Percentiles rank a stretch among this genome's conserved stretches.
phyloP scores from a whole-genome alignment of 1,140 invertebrate species.

The Drosophila sp. region DNA sequence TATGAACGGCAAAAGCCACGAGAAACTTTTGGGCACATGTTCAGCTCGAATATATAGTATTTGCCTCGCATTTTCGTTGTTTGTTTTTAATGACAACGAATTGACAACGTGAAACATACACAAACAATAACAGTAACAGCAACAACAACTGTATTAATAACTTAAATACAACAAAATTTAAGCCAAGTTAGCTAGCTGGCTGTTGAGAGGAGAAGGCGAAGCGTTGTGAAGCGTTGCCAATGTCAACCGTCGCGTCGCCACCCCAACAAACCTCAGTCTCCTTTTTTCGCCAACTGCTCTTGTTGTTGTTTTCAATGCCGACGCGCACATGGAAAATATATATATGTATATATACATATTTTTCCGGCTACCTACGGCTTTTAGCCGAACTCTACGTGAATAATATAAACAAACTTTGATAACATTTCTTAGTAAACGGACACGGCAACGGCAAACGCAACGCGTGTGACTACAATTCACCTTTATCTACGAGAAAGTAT shows the following conservation, averaged over 20 bases:
- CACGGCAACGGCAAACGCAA: slow-evolving; percentile 32
- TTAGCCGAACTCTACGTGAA: slow-evolving; percentile 24
- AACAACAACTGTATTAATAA: slow-evolving; percentile 72
- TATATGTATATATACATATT: slow-evolving; percentile 64
- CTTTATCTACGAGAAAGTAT: background rate
- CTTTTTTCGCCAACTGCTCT: slow-evolving; percentile 11
- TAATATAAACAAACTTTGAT: slow-evolving; percentile 72
- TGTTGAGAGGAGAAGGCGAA: slow-evolving; percentile 9
- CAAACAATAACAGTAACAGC: slow-evolving; percentile 39
- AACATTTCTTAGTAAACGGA: slow-evolving; percentile 62
- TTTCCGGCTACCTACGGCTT: slow-evolving; percentile 60
- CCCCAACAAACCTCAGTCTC: slow-evolving; percentile 66
- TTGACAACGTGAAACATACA: slow-evolving; percentile 58
- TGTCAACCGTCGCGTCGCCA: slow-evolving; percentile 68
- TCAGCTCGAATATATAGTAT: background rate
- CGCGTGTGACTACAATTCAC: slow-evolving; percentile 48
- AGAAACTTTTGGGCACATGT: slow-evolving; percentile 46
- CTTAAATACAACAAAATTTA: slow-evolving; percentile 55
- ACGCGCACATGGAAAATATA: slow-evolving; percentile 36
- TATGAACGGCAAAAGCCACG: slow-evolving; percentile 32
- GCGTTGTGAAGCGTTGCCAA: slow-evolving; percentile 54
- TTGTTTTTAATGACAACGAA: slow-evolving; percentile 78
- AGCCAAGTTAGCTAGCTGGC: background rate
- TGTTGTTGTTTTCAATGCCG: slow-evolving; percentile 71
- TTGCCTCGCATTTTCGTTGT: slow-evolving; percentile 40